Evolutionary conservation across 1,140 invertebrate species (phyloP), one percentile per base, ranked within the genome.

Genomic region (Papilio xuthus): DNA sequence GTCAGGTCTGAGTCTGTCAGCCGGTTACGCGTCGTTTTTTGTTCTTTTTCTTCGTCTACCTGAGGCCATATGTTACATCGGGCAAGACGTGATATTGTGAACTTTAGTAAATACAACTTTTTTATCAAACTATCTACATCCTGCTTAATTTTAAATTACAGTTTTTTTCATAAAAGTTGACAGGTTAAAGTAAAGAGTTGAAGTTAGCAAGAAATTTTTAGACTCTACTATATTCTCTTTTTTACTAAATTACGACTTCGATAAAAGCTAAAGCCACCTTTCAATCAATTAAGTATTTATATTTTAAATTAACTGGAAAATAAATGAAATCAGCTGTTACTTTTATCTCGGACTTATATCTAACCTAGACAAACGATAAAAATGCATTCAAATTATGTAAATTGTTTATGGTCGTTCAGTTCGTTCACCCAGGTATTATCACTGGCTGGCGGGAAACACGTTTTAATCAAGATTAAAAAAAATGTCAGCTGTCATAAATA

Each of bases 401-500:
- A 73, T 44, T 73, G 41, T 73, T 73, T 50, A 73, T 73, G 41
- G 12, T 42, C n/a, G 12, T 47, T 13, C 10, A 73, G 71, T 26
- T 73, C 71, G 15, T 67, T 67, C 60, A 67, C 26, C 60, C 60
- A 26, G 26, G 23, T 67, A 67, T 63, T 67, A 32, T 67, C 60
- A 28, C 60, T 67, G 60, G 60, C 60, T 32, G 60, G 15, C 26
- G 32, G 32, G 71, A 26, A 47, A 47, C 71, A 47, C 44, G 71
- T 26, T 73, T 72, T 60, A 9, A 26, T 67, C 13, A 42, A 20
- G 71, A 73, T 47, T 28, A 73, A 47, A 73, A 73, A 71, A 73
- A 73, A 71, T 71, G 71, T 73, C 71, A 26, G 4, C 71, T 73
- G 71, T 73, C 71, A 73, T 73, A 73, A 71, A 70, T 47, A 73